Evolutionary conservation across 2,888 invertebrate genomes (phyloP), one percentile per base, ranked within the genome.

Genomic region (Lordiphosa fenestrarum): DNA sequence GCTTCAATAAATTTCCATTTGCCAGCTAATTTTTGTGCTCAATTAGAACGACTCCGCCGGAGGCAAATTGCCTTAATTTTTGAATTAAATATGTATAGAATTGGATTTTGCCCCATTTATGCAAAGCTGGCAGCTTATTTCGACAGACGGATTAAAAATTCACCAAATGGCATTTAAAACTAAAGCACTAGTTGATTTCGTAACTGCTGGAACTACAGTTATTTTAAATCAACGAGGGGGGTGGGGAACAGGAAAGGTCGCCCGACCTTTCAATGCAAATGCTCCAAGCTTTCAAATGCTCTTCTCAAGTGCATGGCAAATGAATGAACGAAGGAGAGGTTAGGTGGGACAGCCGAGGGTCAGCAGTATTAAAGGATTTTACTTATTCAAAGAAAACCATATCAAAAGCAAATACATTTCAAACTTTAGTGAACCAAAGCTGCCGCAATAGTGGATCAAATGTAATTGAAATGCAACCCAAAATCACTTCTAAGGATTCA

Each of bases 381-480:
- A 44, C 33, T 33, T 44, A 33, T 44, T 44, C 44, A 44, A 44
- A 44, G 33, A 33, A 44, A 44, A 30, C 15, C 40, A 39, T 49
- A 37, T 50, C 54, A 37, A 35, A 9, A 19, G 62, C 36, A 62
- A 55, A 55, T 39, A 55, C 25, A 50, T 46, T 30, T 30, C 25
- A 12, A 33, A 38, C 13, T 12, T 41, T 15, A 9, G 25, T 30
- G 25, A 25, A 49, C 49, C n/a, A 46, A 59, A 13, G 46, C 13
- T 40, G 23, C 36, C 23, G 41, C 50, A 55, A 63, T 63, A 63
- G 63, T 49, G 50, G 63, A 63, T 37, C 35, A 50, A 63, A 33
- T 63, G 56, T 63, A 63, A 63, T 63, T 63, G 63, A 63, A 63
- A 41, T 50, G 41, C 60, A 35, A 53, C 36, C 36, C 52, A 33